These are phyloP conservation scores for Synanthedon tipuliformis DNA, from an alignment of 2,888 invertebrate species.

Conservation along the genomic window DNA sequence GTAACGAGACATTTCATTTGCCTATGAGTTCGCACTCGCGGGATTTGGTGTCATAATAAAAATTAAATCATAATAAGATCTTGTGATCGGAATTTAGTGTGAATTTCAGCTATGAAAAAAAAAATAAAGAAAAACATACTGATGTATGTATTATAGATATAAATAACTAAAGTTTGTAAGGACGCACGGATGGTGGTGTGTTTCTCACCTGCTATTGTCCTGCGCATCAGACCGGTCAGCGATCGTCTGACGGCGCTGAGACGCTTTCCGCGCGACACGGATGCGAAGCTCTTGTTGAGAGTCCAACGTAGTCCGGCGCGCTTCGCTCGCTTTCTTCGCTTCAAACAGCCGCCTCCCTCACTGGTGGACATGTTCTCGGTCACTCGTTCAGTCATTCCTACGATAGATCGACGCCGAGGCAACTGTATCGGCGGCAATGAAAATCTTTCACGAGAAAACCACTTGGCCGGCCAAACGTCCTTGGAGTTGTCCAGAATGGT, in stretches of 20 bases:
- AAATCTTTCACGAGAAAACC: conserved; percentile 16
- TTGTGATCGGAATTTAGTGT: too few relatives aligned
- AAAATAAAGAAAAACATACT: too few relatives aligned
- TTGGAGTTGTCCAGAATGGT: conserved; percentile 22
- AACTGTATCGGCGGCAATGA: conserved; percentile 27
- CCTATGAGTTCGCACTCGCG: too few relatives aligned
- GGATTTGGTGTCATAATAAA: too few relatives aligned
- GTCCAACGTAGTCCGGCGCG: not conserved
- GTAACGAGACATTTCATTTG: too few relatives aligned
- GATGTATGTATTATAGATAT: too few relatives aligned
- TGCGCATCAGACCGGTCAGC: conserved; percentile 37
- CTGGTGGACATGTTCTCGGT: not conserved
- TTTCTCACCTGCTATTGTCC: conserved; percentile 33
- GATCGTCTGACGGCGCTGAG: conserved; percentile 38
- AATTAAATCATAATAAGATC: too few relatives aligned
- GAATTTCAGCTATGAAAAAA: too few relatives aligned
- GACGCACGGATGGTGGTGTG: not conserved
- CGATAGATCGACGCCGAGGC: conserved; percentile 16
- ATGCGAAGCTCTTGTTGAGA: not conserved
- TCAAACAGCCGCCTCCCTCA: not conserved
- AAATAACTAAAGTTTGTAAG: too few relatives aligned
- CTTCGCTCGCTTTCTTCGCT: not conserved
- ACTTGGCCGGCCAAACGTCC: conserved; percentile 35
- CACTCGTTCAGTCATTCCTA: not conserved
- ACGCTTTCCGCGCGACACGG: conserved; percentile 8